Base-by-base conservation (phyloP, 2,888 invertebrate genomes). In the Raillietiella orientalis region DNA sequence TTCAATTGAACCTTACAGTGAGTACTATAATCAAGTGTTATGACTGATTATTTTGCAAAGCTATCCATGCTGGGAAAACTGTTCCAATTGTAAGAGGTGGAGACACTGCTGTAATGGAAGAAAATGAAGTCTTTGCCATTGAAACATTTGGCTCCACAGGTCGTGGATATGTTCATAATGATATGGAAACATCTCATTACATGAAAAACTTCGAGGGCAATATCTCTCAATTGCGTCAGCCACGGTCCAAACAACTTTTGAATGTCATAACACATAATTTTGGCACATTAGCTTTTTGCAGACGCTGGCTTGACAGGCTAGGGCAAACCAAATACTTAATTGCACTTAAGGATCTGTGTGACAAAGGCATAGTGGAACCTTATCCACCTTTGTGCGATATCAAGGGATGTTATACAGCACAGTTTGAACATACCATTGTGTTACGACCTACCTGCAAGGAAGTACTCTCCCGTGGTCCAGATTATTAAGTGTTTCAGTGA, bases 21-120 rank as follows among this genome's bases (percentile, higher is more conserved):
- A 61, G 64, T 54, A 27, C 5, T 13, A 17, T 4, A 9, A 16
- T 8, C 6, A 10, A 23, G n/a, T n/a, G n/a, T n/a, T n/a, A n/a
- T n/a, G n/a, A n/a, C n/a, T n/a, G n/a, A n/a, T n/a, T n/a, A n/a
- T n/a, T n/a, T n/a, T n/a, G n/a, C n/a, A n/a, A n/a, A n/a, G 74
- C 41, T 28, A 56, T 58, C 30, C 58, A 60, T 39, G 82, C 90
- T 26, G 96, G 96, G 2, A 96, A 96, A 52, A 93, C 96, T 2
- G 96, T 96, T 25, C 96, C 96, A 1, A 96, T 99, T 38, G 96
- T 99, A 1, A 90, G 87, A 46, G 93, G 96, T 3, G 93, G 93
- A 1, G 93, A 96, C 45, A 72, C 75, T 0, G 82, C 75, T 1
- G 65, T 74, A 31, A 99, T 96, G 96, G 96, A 96, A 49, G 93